phyloP scores from a whole-genome alignment of 2,797 vertebrate species.

The Paramormyrops hopkinsi region DNA sequence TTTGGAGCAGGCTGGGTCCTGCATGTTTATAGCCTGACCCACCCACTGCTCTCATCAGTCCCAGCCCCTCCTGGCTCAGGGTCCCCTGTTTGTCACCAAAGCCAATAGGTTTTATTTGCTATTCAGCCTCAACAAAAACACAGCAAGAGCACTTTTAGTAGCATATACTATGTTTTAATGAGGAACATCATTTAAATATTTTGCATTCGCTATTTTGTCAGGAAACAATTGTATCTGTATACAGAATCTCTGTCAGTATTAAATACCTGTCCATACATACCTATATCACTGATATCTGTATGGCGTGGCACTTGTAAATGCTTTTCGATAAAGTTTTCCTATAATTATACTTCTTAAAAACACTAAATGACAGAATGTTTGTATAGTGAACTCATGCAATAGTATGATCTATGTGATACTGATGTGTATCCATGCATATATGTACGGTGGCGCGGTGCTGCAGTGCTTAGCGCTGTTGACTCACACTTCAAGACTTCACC shows the following conservation, averaged over 20 bases:
- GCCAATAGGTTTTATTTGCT: neutral
- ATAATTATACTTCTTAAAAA: neutral
- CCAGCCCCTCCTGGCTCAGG: neutral
- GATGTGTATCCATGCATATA: neutral
- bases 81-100: neutral
- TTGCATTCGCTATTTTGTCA: neutral
- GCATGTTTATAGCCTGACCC: neutral
- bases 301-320: neutral
- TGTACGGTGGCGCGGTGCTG: neutral
- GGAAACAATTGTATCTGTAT: neutral
- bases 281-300: neutral
- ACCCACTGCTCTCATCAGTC: neutral
- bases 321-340: neutral
- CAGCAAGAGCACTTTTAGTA: neutral
- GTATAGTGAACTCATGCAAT: neutral
- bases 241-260: neutral
- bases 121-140: neutral
- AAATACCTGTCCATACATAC: neutral
- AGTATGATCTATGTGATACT: neutral
- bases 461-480: neutral
- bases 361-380: neutral
- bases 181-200: neutral
- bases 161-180: neutral
- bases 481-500: neutral
- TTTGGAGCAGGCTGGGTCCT: neutral